Base-by-base conservation (phyloP, 2,888 invertebrate species). In the Lithophane leautieri region DNA sequence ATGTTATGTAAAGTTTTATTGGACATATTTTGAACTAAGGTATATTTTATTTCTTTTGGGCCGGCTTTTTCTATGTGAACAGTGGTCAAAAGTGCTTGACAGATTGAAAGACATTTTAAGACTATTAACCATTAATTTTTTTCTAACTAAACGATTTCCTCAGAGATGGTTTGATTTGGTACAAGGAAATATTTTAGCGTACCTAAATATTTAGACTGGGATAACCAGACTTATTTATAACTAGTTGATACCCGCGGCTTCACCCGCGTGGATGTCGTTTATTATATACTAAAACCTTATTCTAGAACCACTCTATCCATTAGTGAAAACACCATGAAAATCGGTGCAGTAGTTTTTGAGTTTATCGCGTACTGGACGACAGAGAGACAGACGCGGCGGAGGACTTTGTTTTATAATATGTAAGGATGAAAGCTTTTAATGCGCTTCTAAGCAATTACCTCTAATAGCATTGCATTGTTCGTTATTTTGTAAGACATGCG, bases 401-500 rank as follows among this genome's bases (percentile, higher is more conserved):
- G n/a, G n/a, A n/a, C n/a, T n/a, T n/a, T n/a, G n/a, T n/a, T n/a
- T n/a, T n/a, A n/a, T n/a, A n/a, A n/a, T n/a, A n/a, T n/a, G n/a
- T n/a, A n/a, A n/a, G n/a, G n/a, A n/a, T 28, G 9, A 52, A 40
- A 52, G 25, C 2, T 42, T 42, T 40, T 7, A 72, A 34, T 50
- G n/a, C 22, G 14, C 40, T 71, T 50, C 40, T 0, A 14, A 19
- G 47, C n/a, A 76, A 76, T 40, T 40, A 40, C 22, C 12, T 6
- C 12, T 40, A 76, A 47, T 7, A 60, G 40, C 28, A 9, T 44
- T 4, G n/a, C 22, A 52, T 63, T 77, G n/a, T 19, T 52, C 52
- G 40, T 52, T 25, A 50, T 42, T 0, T 40, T 52, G 3, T 19
- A n/a, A 60, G 9, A 40, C 28, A 19, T 47, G 8, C 14, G 12